Conservation (phyloP, 1,140 invertebrate species). For the Grapholita molesta region DNA sequence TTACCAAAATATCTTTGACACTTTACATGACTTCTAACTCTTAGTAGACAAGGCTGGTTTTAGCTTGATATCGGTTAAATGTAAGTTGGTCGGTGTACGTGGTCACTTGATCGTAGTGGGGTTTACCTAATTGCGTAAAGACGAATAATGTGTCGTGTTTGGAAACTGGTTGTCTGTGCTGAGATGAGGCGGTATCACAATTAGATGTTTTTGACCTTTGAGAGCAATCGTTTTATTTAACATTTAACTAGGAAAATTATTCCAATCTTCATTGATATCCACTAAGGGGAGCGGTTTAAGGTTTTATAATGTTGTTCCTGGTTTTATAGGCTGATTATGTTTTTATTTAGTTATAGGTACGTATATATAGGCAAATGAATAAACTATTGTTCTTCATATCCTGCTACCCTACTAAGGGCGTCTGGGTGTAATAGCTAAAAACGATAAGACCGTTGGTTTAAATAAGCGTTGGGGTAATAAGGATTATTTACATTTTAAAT, state of each 20-base stretch:
- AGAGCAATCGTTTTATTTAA: not conserved
- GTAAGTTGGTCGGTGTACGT: not conserved
- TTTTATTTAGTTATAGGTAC: not conserved
- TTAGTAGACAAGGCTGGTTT: not conserved
- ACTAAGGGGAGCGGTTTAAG: no score
- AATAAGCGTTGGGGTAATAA: no score
- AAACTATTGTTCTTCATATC: no score
- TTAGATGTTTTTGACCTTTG: not conserved
- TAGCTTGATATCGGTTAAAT: not conserved
- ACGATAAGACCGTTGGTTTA: no score
- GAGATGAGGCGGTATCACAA: not conserved
- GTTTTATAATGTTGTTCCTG: no score
- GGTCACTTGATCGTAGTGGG: not conserved
- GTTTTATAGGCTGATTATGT: no score
- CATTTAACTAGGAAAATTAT: not conserved
- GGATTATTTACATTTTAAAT: no score
- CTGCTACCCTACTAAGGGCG: no score
- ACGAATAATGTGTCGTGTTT: constrained; percentile 10
- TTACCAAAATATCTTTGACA: not conserved
- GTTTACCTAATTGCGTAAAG: constrained; percentile 16
- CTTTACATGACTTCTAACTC: not conserved
- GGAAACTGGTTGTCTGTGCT: not conserved
- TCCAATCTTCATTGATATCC: no score
- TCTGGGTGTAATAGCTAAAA: no score
- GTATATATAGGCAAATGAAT: not conserved